phyloP scores from a whole-genome alignment of 92 coral and sea anemone genomes.

The Siderastrea siderea region DNA sequence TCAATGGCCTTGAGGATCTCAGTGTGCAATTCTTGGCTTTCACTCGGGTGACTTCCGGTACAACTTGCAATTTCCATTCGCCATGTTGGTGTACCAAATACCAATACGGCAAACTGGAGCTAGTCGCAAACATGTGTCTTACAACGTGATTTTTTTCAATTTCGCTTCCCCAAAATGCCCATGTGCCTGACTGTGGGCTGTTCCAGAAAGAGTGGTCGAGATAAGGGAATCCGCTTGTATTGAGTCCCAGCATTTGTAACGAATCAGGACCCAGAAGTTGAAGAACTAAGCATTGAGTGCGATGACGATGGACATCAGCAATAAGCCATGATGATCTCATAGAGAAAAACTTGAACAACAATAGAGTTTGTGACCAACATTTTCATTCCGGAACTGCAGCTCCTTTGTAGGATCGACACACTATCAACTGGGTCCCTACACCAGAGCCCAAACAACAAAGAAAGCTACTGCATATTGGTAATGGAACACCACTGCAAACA shows the following conservation, averaged over 20 bases:
- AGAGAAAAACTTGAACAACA: background rate
- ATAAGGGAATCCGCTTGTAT: slow-evolving; percentile 20
- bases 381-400: slow-evolving; percentile 23
- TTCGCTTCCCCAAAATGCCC: slow-evolving; percentile 7
- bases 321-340: slow-evolving; percentile 9
- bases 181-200: background rate
- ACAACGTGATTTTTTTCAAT: too few species aligned
- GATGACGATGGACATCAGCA: slow-evolving; percentile 52
- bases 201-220: too few species aligned
- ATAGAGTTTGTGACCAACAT: slow-evolving; percentile 35
- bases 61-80: too few species aligned
- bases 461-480: too few species aligned
- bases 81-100: too few species aligned
- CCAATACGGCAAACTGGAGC: too few species aligned
- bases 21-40: too few species aligned
- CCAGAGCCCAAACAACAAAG: too few species aligned
- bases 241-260: background rate
- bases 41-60: too few species aligned
- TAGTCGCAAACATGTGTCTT: too few species aligned
- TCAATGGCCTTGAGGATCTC: too few species aligned
- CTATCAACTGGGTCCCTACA: slow-evolving; percentile 30
- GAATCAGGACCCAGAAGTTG: slow-evolving; percentile 40
- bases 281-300: slow-evolving; percentile 27
- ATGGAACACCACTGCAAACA: too few species aligned
- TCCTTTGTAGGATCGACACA: slow-evolving; percentile 23